Evolutionary conservation across 2,113 vertebrate genomes (phyloP), one percentile per base, ranked within the genome.

Genomic region (Hippocampus abdominalis): DNA sequence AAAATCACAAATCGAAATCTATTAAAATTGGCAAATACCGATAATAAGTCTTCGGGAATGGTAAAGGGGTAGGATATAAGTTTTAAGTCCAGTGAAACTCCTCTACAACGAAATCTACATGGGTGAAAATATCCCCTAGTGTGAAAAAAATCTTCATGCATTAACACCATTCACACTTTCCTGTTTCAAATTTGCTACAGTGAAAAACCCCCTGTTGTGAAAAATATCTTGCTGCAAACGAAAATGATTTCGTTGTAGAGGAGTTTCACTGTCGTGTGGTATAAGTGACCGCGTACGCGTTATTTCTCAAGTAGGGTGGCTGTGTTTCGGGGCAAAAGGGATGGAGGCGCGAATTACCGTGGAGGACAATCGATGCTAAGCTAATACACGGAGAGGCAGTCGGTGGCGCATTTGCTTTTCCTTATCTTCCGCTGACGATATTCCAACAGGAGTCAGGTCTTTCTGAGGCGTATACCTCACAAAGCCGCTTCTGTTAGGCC

Each of bases 391-490:
- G 66, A 78, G 64, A 64, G 20, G 13, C 69, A 39, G 71, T 85
- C 81, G 73, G 74, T 82, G 81, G 71, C 25, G 59, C 75, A 74
- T 32, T 60, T 63, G 78, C 70, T 70, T 87, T 87, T 84, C 81
- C 67, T 87, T 86, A 66, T 75, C 72, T 51, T 67, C 76, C 72
- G 64, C 71, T 77, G 68, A 81, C 83, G 85, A 71, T 75, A 73
- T 81, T 85, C 66, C 75, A 76, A 65, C 80, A 80, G 77, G 79
- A 63, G 82, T 87, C 78, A 74, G 79, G 79, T 81, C 78, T 77
- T 75, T 78, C 77, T 42, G 20, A 66, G 76, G 80, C 81, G 83
- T 82, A 88, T 54, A 64, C 77, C 76, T 27, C 66, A 48, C 56
- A 15, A 82, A 69, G 76, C 70, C 49, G 64, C 67, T 64, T 77